Base-by-base conservation (phyloP, 2,113 vertebrate genomes). In the Phyllopteryx taeniolatus region DNA sequence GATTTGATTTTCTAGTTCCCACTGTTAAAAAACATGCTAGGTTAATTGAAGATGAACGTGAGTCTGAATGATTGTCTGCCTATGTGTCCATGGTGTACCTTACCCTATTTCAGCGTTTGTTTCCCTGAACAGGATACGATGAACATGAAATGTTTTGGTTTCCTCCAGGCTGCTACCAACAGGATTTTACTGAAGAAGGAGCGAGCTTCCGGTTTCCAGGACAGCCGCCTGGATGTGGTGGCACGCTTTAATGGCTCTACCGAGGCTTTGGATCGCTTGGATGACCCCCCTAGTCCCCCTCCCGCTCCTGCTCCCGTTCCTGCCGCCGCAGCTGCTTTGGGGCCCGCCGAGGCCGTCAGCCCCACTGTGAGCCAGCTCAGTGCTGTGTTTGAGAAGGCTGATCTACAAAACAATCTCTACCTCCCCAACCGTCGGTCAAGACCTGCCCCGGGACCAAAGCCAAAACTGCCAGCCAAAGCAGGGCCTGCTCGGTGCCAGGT, bases 221-320 rank as follows among this genome's bases (percentile, higher is more conserved):
- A 94, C 90, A 86, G 96, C 78, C 96, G 96, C 68, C 92, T 99
- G 74, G 97, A 98, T n/a, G 96, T 98, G 20, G 96, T 98, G 77
- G 96, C 96, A 70, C 93, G 95, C 57, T 99, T 99, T 81, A 98
- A 98, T 0, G 96, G 97, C n/a, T 98, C 96, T 86, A 98, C 96
- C 0, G 97, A 99, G 87, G 95, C 96, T 0, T 74, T 99, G 84
- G 97, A 99, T 90, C 93, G 95, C 71, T 90, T 98, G 76, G 97
- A 98, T 22, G 83, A 89, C 49, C 81, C 79, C 0, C 85, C 87
- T 0, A 75, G 90, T 93, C 93, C 81, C 78, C 31, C 51, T n/a
- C 64, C 80, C 20, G 20, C 94, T 1, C 77, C 84, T 0, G 78
- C 90, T 92, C 88, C 85, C 81, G 3, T 71, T 66, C 42, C 80